Conservation (phyloP, 53 echinoderm and acorn worm species). For the Paelopatides confundens region DNA sequence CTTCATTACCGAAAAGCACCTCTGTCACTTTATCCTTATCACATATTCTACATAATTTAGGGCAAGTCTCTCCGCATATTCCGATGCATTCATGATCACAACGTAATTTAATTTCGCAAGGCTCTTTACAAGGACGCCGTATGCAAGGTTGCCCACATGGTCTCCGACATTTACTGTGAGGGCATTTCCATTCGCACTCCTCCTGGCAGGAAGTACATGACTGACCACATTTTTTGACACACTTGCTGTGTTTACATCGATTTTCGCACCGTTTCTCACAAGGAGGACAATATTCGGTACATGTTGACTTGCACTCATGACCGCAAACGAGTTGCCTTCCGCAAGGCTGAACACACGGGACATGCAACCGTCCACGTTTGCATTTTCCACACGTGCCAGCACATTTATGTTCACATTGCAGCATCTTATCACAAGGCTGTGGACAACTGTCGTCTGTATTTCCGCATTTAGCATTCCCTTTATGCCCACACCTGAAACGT, state of each 20-base stretch:
- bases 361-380: conserved; percentile 43
- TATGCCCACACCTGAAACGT: conserved; percentile 70
- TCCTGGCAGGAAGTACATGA: conserved; percentile 12
- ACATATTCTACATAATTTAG: conserved; percentile 79
- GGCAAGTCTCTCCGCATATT: conserved; percentile 91
- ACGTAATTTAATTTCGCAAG: conserved; percentile 55
- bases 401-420: conserved; percentile 70
- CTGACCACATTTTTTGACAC: conserved; percentile 55
- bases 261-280: conserved; percentile 6
- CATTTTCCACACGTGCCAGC: conserved; percentile 77
- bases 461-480: conserved; percentile 56
- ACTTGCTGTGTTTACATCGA: conserved; percentile 52
- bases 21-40: conserved; percentile 82
- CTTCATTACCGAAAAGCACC: conserved; percentile 84
- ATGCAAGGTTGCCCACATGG: conserved; percentile 61
- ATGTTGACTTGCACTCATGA: conserved; percentile 79
- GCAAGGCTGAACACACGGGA: conserved; percentile 74
- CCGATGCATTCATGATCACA: conserved; percentile 92
- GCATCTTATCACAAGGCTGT: conserved; percentile 72
- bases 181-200: conserved; percentile 64
- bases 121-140: conserved; percentile 72
- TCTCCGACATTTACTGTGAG: conserved; percentile 60
- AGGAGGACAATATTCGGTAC: conserved; percentile 80
- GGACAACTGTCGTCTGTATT: conserved; percentile 78
- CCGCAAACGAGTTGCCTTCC: conserved; percentile 56